Conservation (phyloP, 2,797 vertebrate species). For the Chrysocyon brachyurus region DNA sequence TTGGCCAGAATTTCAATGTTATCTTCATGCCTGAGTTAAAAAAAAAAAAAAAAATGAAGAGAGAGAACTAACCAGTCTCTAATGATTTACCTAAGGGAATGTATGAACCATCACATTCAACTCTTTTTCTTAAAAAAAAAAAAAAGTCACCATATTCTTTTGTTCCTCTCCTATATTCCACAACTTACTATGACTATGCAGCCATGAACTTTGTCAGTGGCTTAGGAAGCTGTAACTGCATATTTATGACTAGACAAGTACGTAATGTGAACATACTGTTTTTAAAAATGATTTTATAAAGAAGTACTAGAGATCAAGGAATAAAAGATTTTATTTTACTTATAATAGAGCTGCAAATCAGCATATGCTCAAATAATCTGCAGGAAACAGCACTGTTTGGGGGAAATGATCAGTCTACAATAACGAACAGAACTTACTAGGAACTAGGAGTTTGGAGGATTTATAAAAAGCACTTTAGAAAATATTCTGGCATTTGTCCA, state of each 20-base stretch:
- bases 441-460: background rate
- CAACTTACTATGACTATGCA: slow-evolving; percentile 45
- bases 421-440: slow-evolving; percentile 22
- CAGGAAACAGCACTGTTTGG: background rate
- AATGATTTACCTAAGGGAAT: slow-evolving; percentile 64
- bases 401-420: background rate
- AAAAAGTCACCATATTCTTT: slow-evolving; percentile 58
- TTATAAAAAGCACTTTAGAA: slow-evolving; percentile 16
- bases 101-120: background rate
- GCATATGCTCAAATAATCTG: slow-evolving; percentile 38
- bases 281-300: slow-evolving; percentile 49
- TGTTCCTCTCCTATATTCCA: background rate
- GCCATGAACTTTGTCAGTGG: background rate
- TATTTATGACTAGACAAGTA: slow-evolving; percentile 49
- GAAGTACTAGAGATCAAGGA: slow-evolving; percentile 54
- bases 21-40: slow-evolving; percentile 57
- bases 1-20: slow-evolving; percentile 63
- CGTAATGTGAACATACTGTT: slow-evolving; percentile 35
- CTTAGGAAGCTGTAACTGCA: slow-evolving; percentile 1
- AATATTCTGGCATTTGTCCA: background rate
- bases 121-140: slow-evolving; percentile 50
- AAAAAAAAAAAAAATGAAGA: slow-evolving; percentile 10
- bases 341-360: slow-evolving; percentile 51
- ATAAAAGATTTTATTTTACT: slow-evolving; percentile 66
- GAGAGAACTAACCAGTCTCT: slow-evolving; percentile 44